Evolutionary conservation across 2,888 invertebrate species (phyloP).

Genomic region (Icerya purchasi): DNA sequence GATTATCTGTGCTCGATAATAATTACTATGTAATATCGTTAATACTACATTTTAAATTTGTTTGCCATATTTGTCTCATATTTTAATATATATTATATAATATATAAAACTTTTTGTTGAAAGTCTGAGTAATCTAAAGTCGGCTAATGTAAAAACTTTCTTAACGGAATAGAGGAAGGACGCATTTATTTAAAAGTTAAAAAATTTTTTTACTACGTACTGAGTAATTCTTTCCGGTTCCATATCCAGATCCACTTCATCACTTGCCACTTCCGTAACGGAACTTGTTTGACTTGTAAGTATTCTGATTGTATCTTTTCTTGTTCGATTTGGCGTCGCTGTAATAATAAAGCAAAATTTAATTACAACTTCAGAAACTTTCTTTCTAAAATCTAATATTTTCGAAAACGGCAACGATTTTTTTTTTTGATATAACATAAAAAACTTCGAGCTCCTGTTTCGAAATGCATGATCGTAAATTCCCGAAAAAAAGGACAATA

Average conservation of each 20-base stretch:
- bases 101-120: not conserved
- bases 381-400: not conserved
- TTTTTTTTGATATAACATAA: too few relatives aligned
- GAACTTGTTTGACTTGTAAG: conserved; percentile 41
- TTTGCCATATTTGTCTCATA: too few relatives aligned
- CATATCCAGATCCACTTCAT: conserved; percentile 40
- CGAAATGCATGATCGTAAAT: too few relatives aligned
- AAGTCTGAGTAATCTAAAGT: not conserved
- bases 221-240: conserved; percentile 43
- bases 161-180: too few relatives aligned
- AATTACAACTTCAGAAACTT: not conserved
- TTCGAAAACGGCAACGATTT: not conserved
- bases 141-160: too few relatives aligned
- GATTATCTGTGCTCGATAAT: too few relatives aligned
- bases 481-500: too few relatives aligned
- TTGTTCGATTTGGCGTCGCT: conserved; percentile 27
- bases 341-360: not conserved
- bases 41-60: too few relatives aligned
- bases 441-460: too few relatives aligned
- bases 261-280: conserved; percentile 44
- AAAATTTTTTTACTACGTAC: conserved; percentile 27
- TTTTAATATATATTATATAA: not conserved
- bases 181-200: too few relatives aligned
- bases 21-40: too few relatives aligned
- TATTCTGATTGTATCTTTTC: conserved; percentile 28